These are phyloP conservation scores for Drosophila guanche DNA, from an alignment of 1,140 invertebrate genomes.

Conservation along the genomic window DNA sequence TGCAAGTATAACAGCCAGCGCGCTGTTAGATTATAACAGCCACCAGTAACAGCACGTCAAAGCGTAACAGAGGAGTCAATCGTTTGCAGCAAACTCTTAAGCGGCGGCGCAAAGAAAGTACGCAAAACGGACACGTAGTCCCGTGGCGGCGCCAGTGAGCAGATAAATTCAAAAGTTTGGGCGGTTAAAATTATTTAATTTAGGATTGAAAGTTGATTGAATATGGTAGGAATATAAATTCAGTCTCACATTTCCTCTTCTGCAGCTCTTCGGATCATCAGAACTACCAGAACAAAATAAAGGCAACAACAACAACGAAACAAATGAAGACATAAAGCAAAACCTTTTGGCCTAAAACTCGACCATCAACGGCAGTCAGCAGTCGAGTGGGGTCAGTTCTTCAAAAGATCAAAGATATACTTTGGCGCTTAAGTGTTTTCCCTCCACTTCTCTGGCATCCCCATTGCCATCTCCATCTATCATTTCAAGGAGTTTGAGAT, in stretches of 20 bases:
- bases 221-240: no score
- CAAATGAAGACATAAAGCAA: constrained; percentile 7
- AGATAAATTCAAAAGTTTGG: no score
- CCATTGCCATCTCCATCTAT: constrained; percentile 17
- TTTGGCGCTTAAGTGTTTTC: constrained; percentile 77
- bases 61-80: no score
- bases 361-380: constrained; percentile 54
- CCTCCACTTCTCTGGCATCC: constrained; percentile 17
- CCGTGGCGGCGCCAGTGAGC: no score
- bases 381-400: constrained; percentile 75
- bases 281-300: constrained; percentile 15
- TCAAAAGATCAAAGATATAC: constrained; percentile 74
- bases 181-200: no score
- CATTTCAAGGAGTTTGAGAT: constrained; percentile 44
- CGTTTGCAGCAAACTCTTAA: no score
- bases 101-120: no score
- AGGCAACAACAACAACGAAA: constrained; percentile 1
- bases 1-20: no score
- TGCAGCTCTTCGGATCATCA: not conserved
- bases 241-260: constrained; percentile 1
- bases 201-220: no score
- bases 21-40: no score
- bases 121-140: no score
- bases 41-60: no score
- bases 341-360: constrained; percentile 33